phyloP scores from a whole-genome alignment of 2,888 invertebrate species.

The Cloeon dipterum region DNA sequence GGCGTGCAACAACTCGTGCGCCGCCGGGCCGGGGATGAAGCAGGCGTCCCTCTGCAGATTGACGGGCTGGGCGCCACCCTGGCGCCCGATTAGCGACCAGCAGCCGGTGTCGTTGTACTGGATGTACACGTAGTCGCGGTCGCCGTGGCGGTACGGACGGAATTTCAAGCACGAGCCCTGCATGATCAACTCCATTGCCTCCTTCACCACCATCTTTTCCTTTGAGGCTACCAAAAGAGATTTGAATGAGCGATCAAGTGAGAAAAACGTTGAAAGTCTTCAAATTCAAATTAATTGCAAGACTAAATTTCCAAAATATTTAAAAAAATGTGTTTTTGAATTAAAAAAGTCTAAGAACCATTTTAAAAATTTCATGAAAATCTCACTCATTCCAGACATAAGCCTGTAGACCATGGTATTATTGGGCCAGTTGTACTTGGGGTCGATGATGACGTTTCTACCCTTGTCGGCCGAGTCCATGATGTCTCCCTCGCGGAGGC shows the following conservation, averaged over 20 bases:
- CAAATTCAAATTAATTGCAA: too few relatives aligned
- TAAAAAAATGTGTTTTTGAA: too few relatives aligned
- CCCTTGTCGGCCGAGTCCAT: slow-evolving; percentile 17
- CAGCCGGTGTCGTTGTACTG: slow-evolving; percentile 28
- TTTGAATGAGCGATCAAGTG: too few relatives aligned
- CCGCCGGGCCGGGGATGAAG: slow-evolving; percentile 32
- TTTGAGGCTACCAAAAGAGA: slow-evolving; percentile 16
- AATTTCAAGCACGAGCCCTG: slow-evolving; percentile 37
- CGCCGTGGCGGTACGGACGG: slow-evolving; percentile 27
- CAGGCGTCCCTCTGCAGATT: slow-evolving; percentile 22
- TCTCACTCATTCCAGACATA: slow-evolving; percentile 26
- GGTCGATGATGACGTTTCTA: slow-evolving; percentile 22
- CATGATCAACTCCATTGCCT: slow-evolving; percentile 32
- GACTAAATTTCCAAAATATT: too few relatives aligned
- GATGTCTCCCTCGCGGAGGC: slow-evolving; percentile 35
- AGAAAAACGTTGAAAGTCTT: too few relatives aligned
- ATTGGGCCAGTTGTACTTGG: slow-evolving; percentile 24
- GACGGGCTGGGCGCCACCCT: slow-evolving; percentile 32
- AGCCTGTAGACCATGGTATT: slow-evolving; percentile 30
- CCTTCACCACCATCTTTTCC: slow-evolving; percentile 23
- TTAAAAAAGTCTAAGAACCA: too few relatives aligned
- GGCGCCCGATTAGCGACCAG: slow-evolving; percentile 39
- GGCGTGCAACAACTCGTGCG: slow-evolving; percentile 59
- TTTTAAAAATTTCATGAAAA: too few relatives aligned
- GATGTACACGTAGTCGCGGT: slow-evolving; percentile 28